Evolutionary conservation across 2,113 vertebrate genomes (phyloP).

Genomic region (Nycticryphes semicollaris): DNA sequence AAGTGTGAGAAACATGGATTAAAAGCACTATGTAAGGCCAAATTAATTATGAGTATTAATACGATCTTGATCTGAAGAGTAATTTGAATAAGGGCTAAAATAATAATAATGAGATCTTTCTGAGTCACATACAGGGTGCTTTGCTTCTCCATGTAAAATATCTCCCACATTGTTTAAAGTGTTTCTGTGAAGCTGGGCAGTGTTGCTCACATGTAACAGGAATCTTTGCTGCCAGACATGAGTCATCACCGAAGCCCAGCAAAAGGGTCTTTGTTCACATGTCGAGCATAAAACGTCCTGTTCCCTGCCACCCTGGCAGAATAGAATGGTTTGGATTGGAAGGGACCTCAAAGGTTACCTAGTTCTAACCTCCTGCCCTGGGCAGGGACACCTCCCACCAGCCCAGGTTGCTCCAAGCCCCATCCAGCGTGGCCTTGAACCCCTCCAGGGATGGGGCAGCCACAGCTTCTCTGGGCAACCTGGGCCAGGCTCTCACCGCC

Average conservation of each 20-base stretch:
- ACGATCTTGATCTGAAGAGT: constrained; percentile 11
- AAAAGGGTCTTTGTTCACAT: background rate
- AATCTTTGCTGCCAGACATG: background rate
- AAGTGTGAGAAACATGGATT: constrained; percentile 22
- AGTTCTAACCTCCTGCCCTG: too few relatives aligned
- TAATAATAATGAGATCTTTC: background rate
- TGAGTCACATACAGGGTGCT: background rate
- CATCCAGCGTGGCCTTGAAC: too few relatives aligned
- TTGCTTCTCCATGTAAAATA: background rate
- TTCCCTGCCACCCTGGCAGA: background rate
- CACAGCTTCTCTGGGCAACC: too few relatives aligned
- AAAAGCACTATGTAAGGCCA: background rate
- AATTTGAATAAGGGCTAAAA: constrained; percentile 22
- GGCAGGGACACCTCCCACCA: too few relatives aligned
- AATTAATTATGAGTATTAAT: constrained; percentile 43
- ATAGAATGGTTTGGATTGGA: too few relatives aligned
- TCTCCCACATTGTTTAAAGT: background rate
- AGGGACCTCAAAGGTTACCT: too few relatives aligned
- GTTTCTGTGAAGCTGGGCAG: background rate
- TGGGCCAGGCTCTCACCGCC: too few relatives aligned
- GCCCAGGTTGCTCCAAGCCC: too few relatives aligned
- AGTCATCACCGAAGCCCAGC: background rate
- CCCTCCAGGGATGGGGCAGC: too few relatives aligned
- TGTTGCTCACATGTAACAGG: background rate
- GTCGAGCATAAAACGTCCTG: background rate